These are phyloP conservation scores for Strigamia transsilvanica DNA, from an alignment of 2,888 invertebrate genomes.

Conservation along the genomic window DNA sequence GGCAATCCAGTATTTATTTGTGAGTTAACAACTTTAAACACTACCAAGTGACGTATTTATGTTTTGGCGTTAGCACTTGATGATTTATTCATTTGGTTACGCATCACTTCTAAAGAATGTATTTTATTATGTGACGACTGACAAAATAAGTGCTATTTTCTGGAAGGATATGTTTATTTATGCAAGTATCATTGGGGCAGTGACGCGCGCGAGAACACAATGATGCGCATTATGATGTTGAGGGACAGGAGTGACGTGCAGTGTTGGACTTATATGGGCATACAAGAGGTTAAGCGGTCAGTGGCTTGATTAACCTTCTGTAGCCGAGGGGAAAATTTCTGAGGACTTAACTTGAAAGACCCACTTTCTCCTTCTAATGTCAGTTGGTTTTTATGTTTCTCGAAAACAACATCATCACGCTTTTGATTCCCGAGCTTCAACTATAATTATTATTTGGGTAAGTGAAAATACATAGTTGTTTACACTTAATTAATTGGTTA, in stretches of 20 bases:
- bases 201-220: neutral
- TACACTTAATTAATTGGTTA: neutral
- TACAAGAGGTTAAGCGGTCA: slow-evolving; percentile 30
- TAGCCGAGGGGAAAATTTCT: slow-evolving; percentile 23
- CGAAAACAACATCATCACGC: neutral
- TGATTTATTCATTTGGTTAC: neutral
- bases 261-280: neutral
- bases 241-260: slow-evolving; percentile 9
- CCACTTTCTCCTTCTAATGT: neutral
- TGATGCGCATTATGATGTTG: slow-evolving; percentile 14
- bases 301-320: slow-evolving; percentile 31
- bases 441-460: neutral
- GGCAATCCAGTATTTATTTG: no score
- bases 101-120: neutral
- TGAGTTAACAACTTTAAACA: no score
- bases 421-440: neutral
- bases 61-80: no score
- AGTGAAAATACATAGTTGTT: neutral
- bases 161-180: slow-evolving; percentile 3
- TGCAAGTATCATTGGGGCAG: neutral
- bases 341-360: neutral
- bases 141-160: neutral
- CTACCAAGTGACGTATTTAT: neutral
- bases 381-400: neutral
- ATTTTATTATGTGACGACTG: neutral